Evolutionary conservation across 2,113 vertebrate genomes (phyloP), one percentile per base, ranked within the genome.

Genomic region (Pedetes capensis): DNA sequence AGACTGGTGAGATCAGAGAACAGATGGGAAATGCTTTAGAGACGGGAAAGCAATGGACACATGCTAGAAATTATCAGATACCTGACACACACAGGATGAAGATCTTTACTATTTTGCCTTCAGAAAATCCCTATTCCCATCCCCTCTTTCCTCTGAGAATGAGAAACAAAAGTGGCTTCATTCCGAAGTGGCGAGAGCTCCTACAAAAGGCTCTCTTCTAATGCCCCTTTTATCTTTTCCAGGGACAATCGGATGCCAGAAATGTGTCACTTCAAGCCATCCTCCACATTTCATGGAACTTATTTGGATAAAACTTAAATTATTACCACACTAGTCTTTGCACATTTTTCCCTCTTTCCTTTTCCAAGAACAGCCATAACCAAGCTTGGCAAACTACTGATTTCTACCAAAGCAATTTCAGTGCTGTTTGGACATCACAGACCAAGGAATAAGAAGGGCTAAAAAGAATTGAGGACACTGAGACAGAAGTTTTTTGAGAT

Each of bases 231-330:
- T 75, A 92, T 96, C 95, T 97, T 96, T 95, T 39, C 44, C 82
- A 95, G 47, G 89, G 91, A 94, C 78, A 95, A 39, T 88, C 88
- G 71, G 74, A 63, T 97, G 96, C 95, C 93, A 95, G 95, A 93
- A 97, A 95, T 95, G 25, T 90, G 72, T 97, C 87, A 64, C 88
- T 92, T 92, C 63, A 92, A 95, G 88, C 91, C 90, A 76, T 53
- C 93, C 75, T 94, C 76, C 81, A 85, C 78, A 85, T 94, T 92
- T 94, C 89, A 69, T 6, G 11, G 68, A 92, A 89, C 93, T 97
- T 95, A 96, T 88, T 95, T 91, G 95, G 93, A 96, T 96, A 95
- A 96, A 96, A 83, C 32, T 76, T 92, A 93, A 96, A 97, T 95
- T 96, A 93, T 94, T 95, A 95, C 93, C 96, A 97, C 57, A 95